phyloP scores from a whole-genome alignment of 2,888 invertebrate species.

The Hecatera dysodea region DNA sequence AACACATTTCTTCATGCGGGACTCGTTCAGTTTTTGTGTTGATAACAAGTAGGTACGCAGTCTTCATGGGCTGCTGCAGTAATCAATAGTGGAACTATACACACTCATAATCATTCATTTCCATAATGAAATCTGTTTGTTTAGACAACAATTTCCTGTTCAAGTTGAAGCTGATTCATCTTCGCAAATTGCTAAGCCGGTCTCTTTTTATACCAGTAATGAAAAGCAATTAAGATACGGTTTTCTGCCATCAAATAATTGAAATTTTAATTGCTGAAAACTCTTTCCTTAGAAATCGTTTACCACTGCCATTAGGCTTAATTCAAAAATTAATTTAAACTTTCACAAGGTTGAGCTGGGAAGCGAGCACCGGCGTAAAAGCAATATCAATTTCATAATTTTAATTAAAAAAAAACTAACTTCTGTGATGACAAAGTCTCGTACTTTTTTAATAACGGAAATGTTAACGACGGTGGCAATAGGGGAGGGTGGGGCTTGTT shows the following conservation, averaged over 20 bases:
- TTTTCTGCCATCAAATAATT: constrained; percentile 84
- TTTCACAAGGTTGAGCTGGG: constrained; percentile 88
- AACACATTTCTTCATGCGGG: constrained; percentile 36
- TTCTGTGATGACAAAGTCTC: constrained; percentile 90
- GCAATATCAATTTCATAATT: constrained; percentile 91
- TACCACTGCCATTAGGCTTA: constrained; percentile 89
- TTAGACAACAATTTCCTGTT: constrained; percentile 64
- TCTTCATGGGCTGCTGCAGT: constrained; percentile 27
- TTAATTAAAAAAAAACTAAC: constrained; percentile 91
- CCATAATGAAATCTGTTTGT: constrained; percentile 61
- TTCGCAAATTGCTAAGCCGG: constrained; percentile 70
- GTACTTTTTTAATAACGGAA: constrained; percentile 91
- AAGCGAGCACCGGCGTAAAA: constrained; percentile 86
- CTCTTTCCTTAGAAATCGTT: constrained; percentile 89
- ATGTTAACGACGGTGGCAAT: constrained; percentile 84
- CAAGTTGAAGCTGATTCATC: constrained; percentile 63
- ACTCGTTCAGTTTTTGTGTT: constrained; percentile 50
- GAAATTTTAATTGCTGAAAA: constrained; percentile 87
- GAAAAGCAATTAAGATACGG: constrained; percentile 85
- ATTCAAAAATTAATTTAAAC: constrained; percentile 91
- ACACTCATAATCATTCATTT: constrained; percentile 43
- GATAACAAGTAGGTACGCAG: constrained; percentile 32
- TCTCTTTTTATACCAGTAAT: constrained; percentile 76
- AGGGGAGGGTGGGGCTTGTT: constrained; percentile 68
- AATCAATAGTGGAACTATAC: constrained; percentile 52